These are phyloP conservation scores for Pocota personata DNA, from an alignment of 2,888 invertebrate species.

Conservation along the genomic window DNA sequence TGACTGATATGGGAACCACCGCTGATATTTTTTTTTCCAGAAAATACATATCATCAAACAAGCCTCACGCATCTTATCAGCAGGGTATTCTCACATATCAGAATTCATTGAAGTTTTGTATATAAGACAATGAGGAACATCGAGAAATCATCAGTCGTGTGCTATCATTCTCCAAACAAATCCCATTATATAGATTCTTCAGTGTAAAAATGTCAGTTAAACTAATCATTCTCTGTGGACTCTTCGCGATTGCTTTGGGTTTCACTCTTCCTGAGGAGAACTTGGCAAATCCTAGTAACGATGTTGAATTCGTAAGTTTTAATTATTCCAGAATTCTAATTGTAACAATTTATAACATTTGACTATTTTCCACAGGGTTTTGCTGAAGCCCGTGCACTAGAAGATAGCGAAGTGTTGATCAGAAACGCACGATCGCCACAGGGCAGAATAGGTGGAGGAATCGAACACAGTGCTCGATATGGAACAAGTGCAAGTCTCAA, in stretches of 20 bases:
- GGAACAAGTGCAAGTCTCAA: slow-evolving; percentile 25
- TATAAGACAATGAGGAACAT: not conserved
- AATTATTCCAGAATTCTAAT: not conserved
- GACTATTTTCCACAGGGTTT: not conserved
- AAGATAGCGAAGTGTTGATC: not conserved
- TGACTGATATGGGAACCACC: no score
- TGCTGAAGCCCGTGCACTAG: not conserved
- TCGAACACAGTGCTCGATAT: not conserved
- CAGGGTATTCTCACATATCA: not conserved
- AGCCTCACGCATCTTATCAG: not conserved
- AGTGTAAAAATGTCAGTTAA: not conserved
- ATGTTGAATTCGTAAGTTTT: not conserved
- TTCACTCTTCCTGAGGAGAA: slow-evolving; percentile 35
- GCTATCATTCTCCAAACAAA: not conserved
- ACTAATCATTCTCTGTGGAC: slow-evolving; percentile 10
- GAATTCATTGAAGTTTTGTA: not conserved
- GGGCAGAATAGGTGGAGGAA: slow-evolving; percentile 1
- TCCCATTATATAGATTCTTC: not conserved
- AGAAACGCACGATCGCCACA: slow-evolving; percentile 42
- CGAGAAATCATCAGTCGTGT: not conserved
- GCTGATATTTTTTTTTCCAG: no score
- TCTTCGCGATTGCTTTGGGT: slow-evolving; percentile 27
- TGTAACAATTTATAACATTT: not conserved
- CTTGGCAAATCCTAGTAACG: not conserved
- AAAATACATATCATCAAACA: no score